Evolutionary conservation across 2,113 vertebrate genomes (phyloP).

Genomic region (Mustelus asterias): DNA sequence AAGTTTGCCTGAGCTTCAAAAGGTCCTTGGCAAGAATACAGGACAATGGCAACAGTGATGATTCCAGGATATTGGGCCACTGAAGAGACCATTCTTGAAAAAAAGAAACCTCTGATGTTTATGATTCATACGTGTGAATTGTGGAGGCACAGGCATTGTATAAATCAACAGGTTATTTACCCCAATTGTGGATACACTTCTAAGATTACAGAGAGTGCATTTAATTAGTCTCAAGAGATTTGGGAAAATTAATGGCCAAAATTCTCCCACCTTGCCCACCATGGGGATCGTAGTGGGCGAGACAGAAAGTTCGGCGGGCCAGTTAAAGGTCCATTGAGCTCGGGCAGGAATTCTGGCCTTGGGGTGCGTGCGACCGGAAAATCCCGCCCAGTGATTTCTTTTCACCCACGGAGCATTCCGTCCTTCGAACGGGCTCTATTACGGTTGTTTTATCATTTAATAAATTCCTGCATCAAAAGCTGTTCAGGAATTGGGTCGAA

Average conservation of each 20-base stretch:
- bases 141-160: not conserved
- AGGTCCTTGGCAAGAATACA: not conserved
- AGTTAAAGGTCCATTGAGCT: too few relatives aligned
- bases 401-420: not conserved
- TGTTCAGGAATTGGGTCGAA: not conserved
- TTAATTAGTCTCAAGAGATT: not conserved
- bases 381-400: not conserved
- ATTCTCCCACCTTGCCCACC: too few relatives aligned
- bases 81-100: not conserved
- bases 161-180: not conserved
- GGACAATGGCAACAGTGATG: not conserved
- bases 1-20: not conserved
- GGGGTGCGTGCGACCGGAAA: too few relatives aligned
- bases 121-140: not conserved
- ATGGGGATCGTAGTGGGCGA: too few relatives aligned
- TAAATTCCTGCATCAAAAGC: not conserved
- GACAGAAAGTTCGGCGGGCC: too few relatives aligned
- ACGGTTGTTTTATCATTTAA: not conserved
- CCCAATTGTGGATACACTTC: not conserved
- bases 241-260: not conserved
- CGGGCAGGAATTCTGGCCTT: too few relatives aligned
- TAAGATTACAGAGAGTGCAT: not conserved
- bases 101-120: not conserved
- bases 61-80: not conserved
- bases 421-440: not conserved